Percentiles rank a stretch among this genome's conserved stretches.
Evolutionary conservation across 2,888 invertebrate species (phyloP).

Genomic region (Pseudanteris insignis): DNA sequence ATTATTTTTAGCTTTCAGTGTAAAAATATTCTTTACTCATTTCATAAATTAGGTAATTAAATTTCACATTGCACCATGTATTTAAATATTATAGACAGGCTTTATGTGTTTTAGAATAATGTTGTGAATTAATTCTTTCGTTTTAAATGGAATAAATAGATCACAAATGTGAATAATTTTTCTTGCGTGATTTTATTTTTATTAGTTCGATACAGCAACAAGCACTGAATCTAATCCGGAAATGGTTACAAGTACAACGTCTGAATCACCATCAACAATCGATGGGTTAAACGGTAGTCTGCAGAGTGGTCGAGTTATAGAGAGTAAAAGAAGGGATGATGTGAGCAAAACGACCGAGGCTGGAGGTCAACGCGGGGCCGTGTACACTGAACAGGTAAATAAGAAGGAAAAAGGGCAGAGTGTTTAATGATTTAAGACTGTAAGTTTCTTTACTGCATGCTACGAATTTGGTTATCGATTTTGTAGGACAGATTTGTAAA

Average conservation of each 20-base stretch:
- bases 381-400: conserved; percentile 64
- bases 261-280: conserved; percentile 49
- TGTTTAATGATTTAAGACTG: conserved; percentile 49
- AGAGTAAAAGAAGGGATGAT: conserved; percentile 58
- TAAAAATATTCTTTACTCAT: too few relatives aligned
- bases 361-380: conserved; percentile 61
- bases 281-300: conserved; percentile 51
- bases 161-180: too few relatives aligned
- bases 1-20: too few relatives aligned
- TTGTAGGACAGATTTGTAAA: conserved; percentile 64
- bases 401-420: conserved; percentile 43
- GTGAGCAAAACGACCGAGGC: conserved; percentile 56
- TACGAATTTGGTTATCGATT: conserved; percentile 45
- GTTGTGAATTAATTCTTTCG: too few relatives aligned
- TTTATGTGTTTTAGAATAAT: too few relatives aligned
- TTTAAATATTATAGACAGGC: too few relatives aligned
- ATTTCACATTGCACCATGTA: too few relatives aligned
- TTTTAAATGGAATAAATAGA: too few relatives aligned
- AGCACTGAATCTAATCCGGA: conserved; percentile 50
- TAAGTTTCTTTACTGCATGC: conserved; percentile 35
- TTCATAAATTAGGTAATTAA: too few relatives aligned
- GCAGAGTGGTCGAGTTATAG: conserved; percentile 59
- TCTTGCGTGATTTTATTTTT: conserved; percentile 11
- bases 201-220: conserved; percentile 52
- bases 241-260: conserved; percentile 37